Conservation (phyloP, 2,113 vertebrate genomes). For the Mus pahari region DNA sequence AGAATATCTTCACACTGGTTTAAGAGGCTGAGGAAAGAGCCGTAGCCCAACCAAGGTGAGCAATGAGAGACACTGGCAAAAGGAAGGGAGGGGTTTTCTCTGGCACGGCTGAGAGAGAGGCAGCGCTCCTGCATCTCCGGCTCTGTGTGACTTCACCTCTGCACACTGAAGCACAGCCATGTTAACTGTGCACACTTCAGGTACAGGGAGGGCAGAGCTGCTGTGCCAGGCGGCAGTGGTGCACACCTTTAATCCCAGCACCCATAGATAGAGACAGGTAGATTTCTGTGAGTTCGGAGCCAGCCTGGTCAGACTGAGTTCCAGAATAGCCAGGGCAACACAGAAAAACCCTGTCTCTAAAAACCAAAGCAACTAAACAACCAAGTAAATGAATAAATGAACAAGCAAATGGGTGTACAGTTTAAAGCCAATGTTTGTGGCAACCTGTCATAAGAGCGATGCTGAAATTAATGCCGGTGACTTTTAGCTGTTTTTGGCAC, state of each 20-base stretch:
- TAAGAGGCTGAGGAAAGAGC: not conserved
- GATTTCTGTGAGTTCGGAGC: not conserved
- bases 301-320: not conserved
- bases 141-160: not conserved
- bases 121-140: not conserved
- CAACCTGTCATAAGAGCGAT: accelerated
- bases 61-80: not conserved
- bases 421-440: not conserved
- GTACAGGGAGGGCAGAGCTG: not conserved
- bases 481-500: not conserved
- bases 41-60: not conserved
- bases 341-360: not conserved
- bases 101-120: not conserved
- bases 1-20: accelerated
- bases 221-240: not conserved
- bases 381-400: not conserved
- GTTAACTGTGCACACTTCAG: not conserved
- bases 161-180: not conserved
- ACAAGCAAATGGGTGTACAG: not conserved
- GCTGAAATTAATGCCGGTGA: not conserved
- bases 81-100: not conserved
- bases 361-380: not conserved
- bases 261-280: not conserved
- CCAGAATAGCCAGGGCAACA: not conserved
- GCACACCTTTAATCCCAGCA: not conserved